Conservation (phyloP, 2,888 invertebrate genomes). For the Agrochola lota region DNA sequence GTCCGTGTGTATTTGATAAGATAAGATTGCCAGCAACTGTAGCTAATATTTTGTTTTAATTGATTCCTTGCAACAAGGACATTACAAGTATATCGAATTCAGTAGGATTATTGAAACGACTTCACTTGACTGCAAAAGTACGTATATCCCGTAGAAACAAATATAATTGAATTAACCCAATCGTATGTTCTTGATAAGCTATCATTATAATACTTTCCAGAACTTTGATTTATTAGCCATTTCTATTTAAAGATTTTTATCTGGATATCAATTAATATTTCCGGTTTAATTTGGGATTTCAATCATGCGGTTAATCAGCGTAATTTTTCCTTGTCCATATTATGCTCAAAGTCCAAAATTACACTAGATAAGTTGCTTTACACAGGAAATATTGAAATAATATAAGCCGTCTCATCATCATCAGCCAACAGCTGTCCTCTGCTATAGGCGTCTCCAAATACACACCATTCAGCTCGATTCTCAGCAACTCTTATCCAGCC, state of each 20-base stretch:
- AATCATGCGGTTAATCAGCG: not conserved
- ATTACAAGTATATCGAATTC: not conserved
- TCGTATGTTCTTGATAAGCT: constrained; percentile 17
- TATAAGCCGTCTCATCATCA: not conserved
- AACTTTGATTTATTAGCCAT: not conserved
- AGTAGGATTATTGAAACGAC: not conserved
- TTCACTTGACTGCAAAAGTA: not conserved
- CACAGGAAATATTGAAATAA: not conserved
- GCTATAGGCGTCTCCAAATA: too few species aligned
- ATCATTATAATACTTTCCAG: constrained; percentile 4
- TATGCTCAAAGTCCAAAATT: too few species aligned
- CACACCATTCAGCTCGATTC: too few species aligned
- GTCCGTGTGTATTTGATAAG: too few species aligned
- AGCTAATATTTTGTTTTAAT: not conserved
- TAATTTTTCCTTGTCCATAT: not conserved
- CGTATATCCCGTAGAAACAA: not conserved
- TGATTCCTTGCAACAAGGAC: not conserved
- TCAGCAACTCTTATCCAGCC: too few species aligned
- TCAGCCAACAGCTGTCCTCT: too few species aligned
- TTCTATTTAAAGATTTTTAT: not conserved
- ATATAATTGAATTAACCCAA: not conserved
- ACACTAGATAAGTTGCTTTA: constrained; percentile 1
- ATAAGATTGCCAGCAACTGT: too few species aligned
- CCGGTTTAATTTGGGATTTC: constrained; percentile 3
- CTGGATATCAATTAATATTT: constrained; percentile 14